Evolutionary conservation across 2,888 invertebrate genomes (phyloP).

Genomic region (Ichneumoninae sp.): DNA sequence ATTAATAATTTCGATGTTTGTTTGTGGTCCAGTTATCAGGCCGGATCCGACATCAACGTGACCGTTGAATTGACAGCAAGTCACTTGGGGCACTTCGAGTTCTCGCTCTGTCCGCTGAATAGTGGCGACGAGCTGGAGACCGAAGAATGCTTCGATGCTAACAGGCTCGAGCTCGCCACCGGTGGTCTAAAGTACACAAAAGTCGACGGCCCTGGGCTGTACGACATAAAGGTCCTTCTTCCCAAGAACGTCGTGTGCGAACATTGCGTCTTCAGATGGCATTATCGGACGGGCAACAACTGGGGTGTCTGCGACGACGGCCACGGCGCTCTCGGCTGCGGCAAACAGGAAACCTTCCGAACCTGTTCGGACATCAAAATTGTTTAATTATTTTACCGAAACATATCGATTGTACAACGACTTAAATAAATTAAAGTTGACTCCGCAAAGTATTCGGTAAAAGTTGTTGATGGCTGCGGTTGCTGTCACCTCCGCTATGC

Average conservation of each 20-base stretch:
- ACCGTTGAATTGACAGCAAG: slow-evolving; percentile 84
- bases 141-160: slow-evolving; percentile 85
- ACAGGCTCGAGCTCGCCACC: slow-evolving; percentile 81
- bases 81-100: slow-evolving; percentile 85
- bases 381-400: neutral
- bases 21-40: slow-evolving; percentile 76
- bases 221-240: slow-evolving; percentile 78
- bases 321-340: slow-evolving; percentile 84
- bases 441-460: slow-evolving; percentile 83
- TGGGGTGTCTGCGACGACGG: slow-evolving; percentile 85
- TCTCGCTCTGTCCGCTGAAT: slow-evolving; percentile 85
- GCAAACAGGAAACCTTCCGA: slow-evolving; percentile 85
- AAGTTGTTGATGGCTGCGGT: slow-evolving; percentile 78
- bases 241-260: slow-evolving; percentile 85
- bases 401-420: neutral
- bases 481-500: slow-evolving; percentile 72
- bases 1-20: neutral
- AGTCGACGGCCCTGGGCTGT: slow-evolving; percentile 67
- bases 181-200: slow-evolving; percentile 75
- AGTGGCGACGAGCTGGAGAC: slow-evolving; percentile 82
- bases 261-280: slow-evolving; percentile 87
- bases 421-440: neutral
- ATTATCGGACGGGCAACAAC: slow-evolving; percentile 85
- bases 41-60: slow-evolving; percentile 78
- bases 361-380: slow-evolving; percentile 85